Evolutionary conservation across 2,113 vertebrate genomes (phyloP).

Genomic region (Rhinolophus sinicus): DNA sequence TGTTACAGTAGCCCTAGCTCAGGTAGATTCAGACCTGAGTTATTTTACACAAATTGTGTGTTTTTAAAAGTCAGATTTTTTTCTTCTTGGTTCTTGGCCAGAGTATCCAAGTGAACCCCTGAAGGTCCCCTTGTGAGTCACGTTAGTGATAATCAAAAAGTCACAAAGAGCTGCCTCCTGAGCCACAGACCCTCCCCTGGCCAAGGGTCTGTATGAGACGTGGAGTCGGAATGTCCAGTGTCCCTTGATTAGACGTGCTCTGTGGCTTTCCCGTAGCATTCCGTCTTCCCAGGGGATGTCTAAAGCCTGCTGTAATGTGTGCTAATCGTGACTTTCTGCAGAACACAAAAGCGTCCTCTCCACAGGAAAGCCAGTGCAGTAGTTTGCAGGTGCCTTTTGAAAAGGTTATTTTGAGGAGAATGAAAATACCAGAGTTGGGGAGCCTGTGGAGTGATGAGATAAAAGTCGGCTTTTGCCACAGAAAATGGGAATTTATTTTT

Average conservation of each 20-base stretch:
- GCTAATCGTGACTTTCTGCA: neutral
- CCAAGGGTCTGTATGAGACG: neutral
- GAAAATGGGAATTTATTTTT: constrained; percentile 31
- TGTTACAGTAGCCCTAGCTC: neutral
- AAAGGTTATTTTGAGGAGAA: constrained; percentile 49
- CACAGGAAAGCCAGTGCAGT: neutral
- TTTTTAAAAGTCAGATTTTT: neutral
- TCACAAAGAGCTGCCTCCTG: neutral
- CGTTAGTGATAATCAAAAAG: neutral
- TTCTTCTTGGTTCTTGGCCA: neutral
- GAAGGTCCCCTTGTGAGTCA: neutral
- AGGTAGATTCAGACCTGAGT: neutral
- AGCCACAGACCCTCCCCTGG: neutral
- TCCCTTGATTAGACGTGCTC: neutral
- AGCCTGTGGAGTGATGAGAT: neutral
- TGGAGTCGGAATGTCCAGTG: fast-evolving
- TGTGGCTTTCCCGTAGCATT: neutral
- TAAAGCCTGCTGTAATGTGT: neutral
- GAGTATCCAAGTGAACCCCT: neutral
- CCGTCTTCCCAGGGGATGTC: neutral
- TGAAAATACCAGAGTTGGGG: constrained; percentile 41
- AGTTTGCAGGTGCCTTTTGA: constrained; percentile 18
- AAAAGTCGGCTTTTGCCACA: neutral
- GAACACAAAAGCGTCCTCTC: neutral
- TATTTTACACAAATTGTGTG: neutral